These are phyloP conservation scores for Furnarius figulus DNA, from an alignment of 2,113 vertebrate species.

Conservation along the genomic window DNA sequence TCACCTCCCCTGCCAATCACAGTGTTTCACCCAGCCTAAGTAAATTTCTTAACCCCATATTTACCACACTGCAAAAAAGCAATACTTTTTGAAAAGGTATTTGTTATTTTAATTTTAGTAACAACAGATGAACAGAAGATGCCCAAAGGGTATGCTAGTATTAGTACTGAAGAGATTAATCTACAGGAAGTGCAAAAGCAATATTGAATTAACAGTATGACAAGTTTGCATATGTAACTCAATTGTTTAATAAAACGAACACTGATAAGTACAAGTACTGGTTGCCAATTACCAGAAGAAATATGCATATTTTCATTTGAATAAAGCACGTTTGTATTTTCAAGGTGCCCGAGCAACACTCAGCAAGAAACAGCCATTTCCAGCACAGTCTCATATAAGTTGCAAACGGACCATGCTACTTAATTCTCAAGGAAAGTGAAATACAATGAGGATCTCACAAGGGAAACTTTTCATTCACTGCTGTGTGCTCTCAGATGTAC, in stretches of 20 bases:
- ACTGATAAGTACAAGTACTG: not conserved
- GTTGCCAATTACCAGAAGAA: not conserved
- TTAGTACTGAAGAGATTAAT: not conserved
- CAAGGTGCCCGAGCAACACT: not conserved
- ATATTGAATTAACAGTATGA: not conserved
- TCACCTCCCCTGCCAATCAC: constrained; percentile 3
- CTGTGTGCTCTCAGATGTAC: not conserved
- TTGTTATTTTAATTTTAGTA: not conserved
- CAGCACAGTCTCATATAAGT: not conserved
- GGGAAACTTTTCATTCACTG: not conserved
- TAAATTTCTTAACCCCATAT: constrained; percentile 14
- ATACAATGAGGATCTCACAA: not conserved
- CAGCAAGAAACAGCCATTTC: not conserved
- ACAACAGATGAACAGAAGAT: not conserved
- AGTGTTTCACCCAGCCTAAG: not conserved
- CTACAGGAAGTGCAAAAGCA: not conserved
- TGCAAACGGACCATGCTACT: not conserved
- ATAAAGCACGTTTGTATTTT: not conserved
- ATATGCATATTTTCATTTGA: not conserved
- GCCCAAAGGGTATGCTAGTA: not conserved
- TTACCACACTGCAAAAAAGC: not conserved
- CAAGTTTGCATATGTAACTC: not conserved
- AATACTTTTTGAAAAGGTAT: not conserved
- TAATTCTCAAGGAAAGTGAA: not conserved
- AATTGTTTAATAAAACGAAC: not conserved